phyloP scores from a whole-genome alignment of 2,888 invertebrate genomes.

The Syrista parreyssii region DNA sequence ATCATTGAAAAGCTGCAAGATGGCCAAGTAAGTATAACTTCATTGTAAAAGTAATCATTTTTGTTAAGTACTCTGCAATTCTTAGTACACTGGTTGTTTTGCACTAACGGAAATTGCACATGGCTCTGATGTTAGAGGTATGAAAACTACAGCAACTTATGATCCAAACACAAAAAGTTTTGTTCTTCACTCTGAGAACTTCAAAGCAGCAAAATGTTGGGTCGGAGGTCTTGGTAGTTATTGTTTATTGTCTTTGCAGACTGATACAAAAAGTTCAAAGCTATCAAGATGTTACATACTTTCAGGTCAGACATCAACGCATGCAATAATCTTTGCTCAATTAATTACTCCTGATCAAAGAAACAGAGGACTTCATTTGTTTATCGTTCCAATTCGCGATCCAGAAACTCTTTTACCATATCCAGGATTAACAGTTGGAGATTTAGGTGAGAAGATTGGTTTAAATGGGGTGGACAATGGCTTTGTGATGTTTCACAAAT shows the following conservation, averaged over 20 bases:
- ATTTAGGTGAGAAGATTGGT: slow-evolving; percentile 92
- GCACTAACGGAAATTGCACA: slow-evolving; percentile 94
- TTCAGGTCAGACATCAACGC: slow-evolving; percentile 82
- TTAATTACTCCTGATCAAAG: slow-evolving; percentile 81
- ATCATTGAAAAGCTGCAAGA: slow-evolving; percentile 55
- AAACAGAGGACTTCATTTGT: slow-evolving; percentile 88
- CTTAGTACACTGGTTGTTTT: slow-evolving; percentile 81
- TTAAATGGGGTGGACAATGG: slow-evolving; percentile 96
- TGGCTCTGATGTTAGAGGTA: slow-evolving; percentile 92
- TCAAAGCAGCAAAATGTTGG: slow-evolving; percentile 98
- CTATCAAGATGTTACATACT: background rate
- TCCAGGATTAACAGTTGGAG: slow-evolving; percentile 88
- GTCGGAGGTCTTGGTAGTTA: slow-evolving; percentile 85
- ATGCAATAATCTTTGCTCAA: slow-evolving; percentile 90
- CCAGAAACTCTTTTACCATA: slow-evolving; percentile 76
- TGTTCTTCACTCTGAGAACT: slow-evolving; percentile 90
- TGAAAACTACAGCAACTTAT: slow-evolving; percentile 91
- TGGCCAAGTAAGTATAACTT: slow-evolving; percentile 51
- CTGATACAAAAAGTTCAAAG: background rate
- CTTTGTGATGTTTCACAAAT: slow-evolving; percentile 82
- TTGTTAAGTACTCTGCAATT: slow-evolving; percentile 12
- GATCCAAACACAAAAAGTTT: slow-evolving; percentile 83
- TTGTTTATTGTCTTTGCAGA: background rate
- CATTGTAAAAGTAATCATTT: slow-evolving; percentile 10
- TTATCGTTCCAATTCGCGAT: slow-evolving; percentile 88